Evolutionary conservation across 2,113 vertebrate species (phyloP).

Genomic region (Cryptotis parvus): DNA sequence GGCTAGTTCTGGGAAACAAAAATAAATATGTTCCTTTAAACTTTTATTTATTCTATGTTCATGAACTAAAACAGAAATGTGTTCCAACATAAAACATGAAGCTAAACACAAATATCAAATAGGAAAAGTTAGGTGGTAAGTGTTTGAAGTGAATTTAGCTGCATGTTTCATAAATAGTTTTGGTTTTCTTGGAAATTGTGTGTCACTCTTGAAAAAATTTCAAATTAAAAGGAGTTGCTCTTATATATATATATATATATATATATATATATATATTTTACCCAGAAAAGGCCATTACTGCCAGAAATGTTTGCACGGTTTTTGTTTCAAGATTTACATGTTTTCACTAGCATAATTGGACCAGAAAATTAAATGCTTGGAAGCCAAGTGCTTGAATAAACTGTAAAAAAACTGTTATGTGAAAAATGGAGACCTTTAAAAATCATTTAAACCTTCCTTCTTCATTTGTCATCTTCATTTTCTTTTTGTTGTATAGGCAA

Average conservation of each 20-base stretch:
- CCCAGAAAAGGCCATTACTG: slow-evolving; percentile 36
- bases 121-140: not conserved
- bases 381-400: slow-evolving; percentile 43
- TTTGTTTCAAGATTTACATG: slow-evolving; percentile 60
- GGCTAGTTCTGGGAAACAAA: slow-evolving; percentile 74
- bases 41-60: slow-evolving; percentile 78
- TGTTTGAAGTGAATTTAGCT: slow-evolving; percentile 60
- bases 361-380: slow-evolving; percentile 68
- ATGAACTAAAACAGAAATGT: slow-evolving; percentile 73
- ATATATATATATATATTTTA: not conserved
- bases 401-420: slow-evolving; percentile 8
- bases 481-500: slow-evolving; percentile 19
- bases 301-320: not conserved
- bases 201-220: not conserved
- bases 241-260: not conserved
- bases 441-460: not conserved
- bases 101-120: slow-evolving; percentile 61
- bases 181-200: slow-evolving; percentile 39
- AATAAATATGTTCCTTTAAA: slow-evolving; percentile 82
- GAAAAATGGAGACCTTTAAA: slow-evolving; percentile 49
- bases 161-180: not conserved
- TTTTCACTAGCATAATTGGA: slow-evolving; percentile 52
- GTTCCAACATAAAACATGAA: slow-evolving; percentile 46
- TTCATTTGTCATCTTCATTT: not conserved
- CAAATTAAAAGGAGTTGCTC: slow-evolving; percentile 45